A percentile compares a stretch with the other conserved stretches of the same genome.
Conservation (phyloP, 2,888 invertebrate species). For the Zootermopsis nevadensis region DNA sequence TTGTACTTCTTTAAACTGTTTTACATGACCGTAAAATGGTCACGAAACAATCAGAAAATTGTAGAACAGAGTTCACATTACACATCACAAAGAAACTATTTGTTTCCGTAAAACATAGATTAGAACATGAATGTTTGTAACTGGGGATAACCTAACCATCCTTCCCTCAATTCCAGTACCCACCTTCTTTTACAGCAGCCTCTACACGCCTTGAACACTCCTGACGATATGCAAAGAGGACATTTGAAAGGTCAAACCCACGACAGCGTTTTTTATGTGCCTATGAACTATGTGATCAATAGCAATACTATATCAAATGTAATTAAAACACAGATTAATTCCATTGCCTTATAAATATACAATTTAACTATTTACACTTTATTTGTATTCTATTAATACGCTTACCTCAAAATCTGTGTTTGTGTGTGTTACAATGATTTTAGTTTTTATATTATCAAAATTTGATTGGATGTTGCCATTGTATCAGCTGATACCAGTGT, state of each 20-base stretch:
- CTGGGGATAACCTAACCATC: too few relatives aligned
- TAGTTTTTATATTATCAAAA: neutral
- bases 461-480: neutral
- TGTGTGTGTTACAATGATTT: neutral
- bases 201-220: too few relatives aligned
- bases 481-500: neutral
- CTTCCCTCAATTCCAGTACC: too few relatives aligned
- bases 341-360: neutral
- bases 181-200: too few relatives aligned
- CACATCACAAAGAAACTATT: too few relatives aligned
- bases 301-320: neutral
- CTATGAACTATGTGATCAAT: neutral
- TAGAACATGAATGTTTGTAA: too few relatives aligned
- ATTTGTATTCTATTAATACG: neutral
- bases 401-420: neutral
- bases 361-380: neutral
- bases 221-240: neutral
- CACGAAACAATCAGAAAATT: too few relatives aligned
- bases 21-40: too few relatives aligned
- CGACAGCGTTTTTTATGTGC: neutral
- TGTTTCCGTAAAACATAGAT: too few relatives aligned
- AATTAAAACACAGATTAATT: neutral
- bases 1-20: too few relatives aligned
- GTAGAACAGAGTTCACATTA: too few relatives aligned
- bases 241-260: neutral